phyloP scores from a whole-genome alignment of 1,140 invertebrate genomes.

The Amyelois transitella region DNA sequence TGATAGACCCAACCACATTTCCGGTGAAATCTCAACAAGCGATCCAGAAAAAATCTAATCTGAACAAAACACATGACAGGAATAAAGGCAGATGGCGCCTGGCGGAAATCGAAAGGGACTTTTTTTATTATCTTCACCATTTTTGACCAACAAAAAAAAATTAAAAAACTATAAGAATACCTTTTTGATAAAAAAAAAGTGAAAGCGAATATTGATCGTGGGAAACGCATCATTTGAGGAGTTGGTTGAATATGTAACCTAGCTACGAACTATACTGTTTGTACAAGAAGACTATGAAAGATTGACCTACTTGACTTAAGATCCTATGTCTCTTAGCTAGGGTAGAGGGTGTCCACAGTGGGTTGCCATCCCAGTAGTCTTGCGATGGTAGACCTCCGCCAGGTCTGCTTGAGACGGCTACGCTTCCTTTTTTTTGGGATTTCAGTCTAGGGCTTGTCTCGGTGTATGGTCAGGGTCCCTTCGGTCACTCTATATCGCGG shows the following conservation, averaged over 20 bases:
- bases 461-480: too few species aligned
- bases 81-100: constrained; percentile 66
- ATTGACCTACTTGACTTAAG: too few species aligned
- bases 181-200: constrained; percentile 40
- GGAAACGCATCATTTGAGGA: constrained; percentile 17
- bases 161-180: constrained; percentile 33
- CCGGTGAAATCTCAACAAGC: constrained; percentile 51
- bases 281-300: too few species aligned
- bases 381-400: too few species aligned
- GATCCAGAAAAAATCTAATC: constrained; percentile 47
- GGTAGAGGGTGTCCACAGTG: too few species aligned
- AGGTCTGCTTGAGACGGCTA: too few species aligned
- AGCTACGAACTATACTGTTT: too few species aligned
- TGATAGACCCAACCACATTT: constrained; percentile 28
- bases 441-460: too few species aligned
- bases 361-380: too few species aligned
- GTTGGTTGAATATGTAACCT: constrained; percentile 15
- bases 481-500: too few species aligned
- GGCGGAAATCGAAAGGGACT: constrained; percentile 68
- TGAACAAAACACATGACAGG: constrained; percentile 62
- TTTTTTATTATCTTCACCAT: constrained; percentile 31
- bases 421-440: too few species aligned
- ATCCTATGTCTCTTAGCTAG: too few species aligned
- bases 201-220: constrained; percentile 44
- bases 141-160: constrained; percentile 42